These are phyloP conservation scores for Podarcis muralis DNA, from an alignment of 2,113 vertebrate species.

Conservation along the genomic window DNA sequence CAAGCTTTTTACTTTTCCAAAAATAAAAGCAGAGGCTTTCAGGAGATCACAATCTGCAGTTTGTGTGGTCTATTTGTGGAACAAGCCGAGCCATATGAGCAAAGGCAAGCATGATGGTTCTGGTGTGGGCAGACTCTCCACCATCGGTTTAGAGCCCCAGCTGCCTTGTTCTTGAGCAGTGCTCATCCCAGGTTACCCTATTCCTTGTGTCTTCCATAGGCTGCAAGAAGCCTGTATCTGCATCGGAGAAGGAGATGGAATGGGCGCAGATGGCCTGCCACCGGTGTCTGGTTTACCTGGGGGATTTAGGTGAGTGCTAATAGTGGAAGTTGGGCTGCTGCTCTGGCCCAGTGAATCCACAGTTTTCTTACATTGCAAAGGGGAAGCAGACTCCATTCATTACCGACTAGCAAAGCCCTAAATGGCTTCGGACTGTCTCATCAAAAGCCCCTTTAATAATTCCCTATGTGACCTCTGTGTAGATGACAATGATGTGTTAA, in stretches of 20 bases:
- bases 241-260: conserved; percentile 95
- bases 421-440: neutral
- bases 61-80: neutral
- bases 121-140: too few species aligned
- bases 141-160: too few species aligned
- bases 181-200: fast-evolving
- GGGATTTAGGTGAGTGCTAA: conserved; percentile 89
- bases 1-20: neutral
- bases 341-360: neutral
- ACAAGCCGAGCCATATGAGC: neutral
- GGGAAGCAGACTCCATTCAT: neutral
- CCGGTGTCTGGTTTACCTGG: conserved; percentile 94
- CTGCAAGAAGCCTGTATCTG: conserved; percentile 91
- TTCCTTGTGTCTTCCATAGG: conserved; percentile 69
- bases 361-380: neutral
- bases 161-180: neutral
- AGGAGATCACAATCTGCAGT: too few species aligned
- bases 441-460: neutral
- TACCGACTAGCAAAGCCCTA: neutral
- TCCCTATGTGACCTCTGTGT: neutral
- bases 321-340: too few species aligned
- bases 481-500: too few species aligned
- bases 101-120: neutral
- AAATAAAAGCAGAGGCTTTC: neutral
- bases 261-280: conserved; percentile 99